Conservation (phyloP, 92 coral and sea anemone genomes). For the Parazoanthus swiftii region DNA sequence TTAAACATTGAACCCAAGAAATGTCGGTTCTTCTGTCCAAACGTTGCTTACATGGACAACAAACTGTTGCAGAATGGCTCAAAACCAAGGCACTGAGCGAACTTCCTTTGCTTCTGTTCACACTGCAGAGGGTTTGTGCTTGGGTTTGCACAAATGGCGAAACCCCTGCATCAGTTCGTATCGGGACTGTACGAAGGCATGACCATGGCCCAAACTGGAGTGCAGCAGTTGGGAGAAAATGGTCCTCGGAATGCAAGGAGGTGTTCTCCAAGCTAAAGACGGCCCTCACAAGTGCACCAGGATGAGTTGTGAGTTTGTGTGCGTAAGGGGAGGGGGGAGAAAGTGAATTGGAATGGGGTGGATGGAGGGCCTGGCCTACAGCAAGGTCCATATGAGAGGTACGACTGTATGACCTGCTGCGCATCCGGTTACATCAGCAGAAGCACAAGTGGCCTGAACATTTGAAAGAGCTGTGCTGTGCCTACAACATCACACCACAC, state of each 20-base stretch:
- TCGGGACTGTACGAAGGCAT: background rate
- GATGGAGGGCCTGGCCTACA: background rate
- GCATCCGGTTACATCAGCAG: slow-evolving; percentile 14
- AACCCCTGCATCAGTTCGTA: background rate
- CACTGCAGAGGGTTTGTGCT: slow-evolving; percentile 21
- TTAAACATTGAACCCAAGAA: background rate
- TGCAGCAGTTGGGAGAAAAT: no score
- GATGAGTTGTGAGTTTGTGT: no score
- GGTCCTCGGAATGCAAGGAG: no score
- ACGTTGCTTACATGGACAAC: background rate
- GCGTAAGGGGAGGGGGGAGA: no score
- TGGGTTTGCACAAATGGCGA: background rate
- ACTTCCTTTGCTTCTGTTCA: slow-evolving; percentile 45
- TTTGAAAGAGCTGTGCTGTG: slow-evolving; percentile 30
- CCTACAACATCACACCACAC: slow-evolving; percentile 42
- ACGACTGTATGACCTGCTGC: slow-evolving; percentile 34
- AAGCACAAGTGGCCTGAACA: slow-evolving; percentile 39
- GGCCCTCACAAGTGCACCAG: slow-evolving; percentile 26
- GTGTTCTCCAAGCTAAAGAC: background rate
- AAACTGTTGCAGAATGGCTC: slow-evolving; percentile 21
- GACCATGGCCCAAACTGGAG: background rate
- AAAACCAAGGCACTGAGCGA: slow-evolving; percentile 46
- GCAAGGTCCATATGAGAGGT: slow-evolving; percentile 38
- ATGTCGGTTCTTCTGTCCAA: slow-evolving; percentile 20
- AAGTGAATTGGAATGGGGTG: no score